Conservation (phyloP, 2,797 vertebrate genomes). For the Geotrypetes seraphini region DNA sequence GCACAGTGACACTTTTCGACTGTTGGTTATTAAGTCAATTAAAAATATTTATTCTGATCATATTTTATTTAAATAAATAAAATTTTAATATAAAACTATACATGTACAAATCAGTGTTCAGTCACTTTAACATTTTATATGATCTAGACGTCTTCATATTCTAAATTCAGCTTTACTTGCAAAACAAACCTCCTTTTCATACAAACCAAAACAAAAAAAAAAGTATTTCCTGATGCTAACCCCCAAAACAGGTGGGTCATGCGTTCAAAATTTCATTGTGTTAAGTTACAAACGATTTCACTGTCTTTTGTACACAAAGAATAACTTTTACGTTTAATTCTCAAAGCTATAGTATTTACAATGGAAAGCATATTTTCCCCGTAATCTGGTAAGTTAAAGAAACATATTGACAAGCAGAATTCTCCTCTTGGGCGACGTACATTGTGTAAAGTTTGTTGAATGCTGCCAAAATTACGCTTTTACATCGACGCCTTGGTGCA, state of each 20-base stretch:
- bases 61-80: slow-evolving; percentile 98
- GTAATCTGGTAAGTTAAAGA: too few relatives aligned
- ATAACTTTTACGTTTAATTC: slow-evolving; percentile 14
- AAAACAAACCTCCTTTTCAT: slow-evolving; percentile 3
- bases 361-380: slow-evolving; percentile 9
- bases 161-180: slow-evolving; percentile 8
- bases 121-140: slow-evolving; percentile 16
- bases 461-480: too few relatives aligned
- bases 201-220: slow-evolving; percentile 3
- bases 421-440: too few relatives aligned
- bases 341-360: slow-evolving; percentile 22
- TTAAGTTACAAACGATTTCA: slow-evolving; percentile 8
- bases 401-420: too few relatives aligned
- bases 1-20: too few relatives aligned
- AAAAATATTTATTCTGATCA: slow-evolving; percentile 11
- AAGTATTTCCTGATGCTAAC: neutral
- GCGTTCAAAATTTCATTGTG: neutral
- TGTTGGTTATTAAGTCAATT: neutral
- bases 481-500: too few relatives aligned
- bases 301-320: slow-evolving; percentile 6
- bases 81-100: slow-evolving; percentile 83
- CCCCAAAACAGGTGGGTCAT: neutral
- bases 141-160: slow-evolving; percentile 10
- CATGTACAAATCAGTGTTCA: slow-evolving; percentile 48
- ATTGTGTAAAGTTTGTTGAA: too few relatives aligned